Conservation (phyloP, 2,113 vertebrate species). For the Mesocricetus auratus region DNA sequence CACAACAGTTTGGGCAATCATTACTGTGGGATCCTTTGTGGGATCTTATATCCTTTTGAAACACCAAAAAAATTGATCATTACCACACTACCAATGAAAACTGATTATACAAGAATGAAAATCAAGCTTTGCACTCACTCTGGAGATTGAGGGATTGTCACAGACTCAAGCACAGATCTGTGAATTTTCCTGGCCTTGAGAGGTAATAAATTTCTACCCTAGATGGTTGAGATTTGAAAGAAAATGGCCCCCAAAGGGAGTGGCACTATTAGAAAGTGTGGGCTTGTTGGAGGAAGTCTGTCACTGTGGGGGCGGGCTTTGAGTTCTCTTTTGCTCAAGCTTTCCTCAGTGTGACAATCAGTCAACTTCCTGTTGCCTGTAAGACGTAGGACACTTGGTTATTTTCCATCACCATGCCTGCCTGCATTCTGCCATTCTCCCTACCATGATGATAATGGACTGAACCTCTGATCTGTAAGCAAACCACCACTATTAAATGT, state of each 20-base stretch:
- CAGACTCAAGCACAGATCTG: background rate
- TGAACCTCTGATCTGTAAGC: background rate
- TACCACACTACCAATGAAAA: background rate
- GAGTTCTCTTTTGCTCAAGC: background rate
- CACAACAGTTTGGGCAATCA: constrained; percentile 11
- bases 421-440: background rate
- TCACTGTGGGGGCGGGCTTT: background rate
- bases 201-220: background rate
- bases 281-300: background rate
- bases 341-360: background rate
- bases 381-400: background rate
- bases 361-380: background rate
- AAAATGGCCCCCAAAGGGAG: background rate
- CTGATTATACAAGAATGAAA: background rate
- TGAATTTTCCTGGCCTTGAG: background rate
- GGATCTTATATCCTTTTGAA: background rate
- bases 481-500: background rate
- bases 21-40: background rate
- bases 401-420: background rate
- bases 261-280: background rate
- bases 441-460: background rate
- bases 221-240: background rate
- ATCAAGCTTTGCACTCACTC: background rate
- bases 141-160: background rate
- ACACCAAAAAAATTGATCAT: background rate